These are phyloP conservation scores for Phenganax marumi DNA, from an alignment of 92 coral and sea anemone species.

Conservation along the genomic window DNA sequence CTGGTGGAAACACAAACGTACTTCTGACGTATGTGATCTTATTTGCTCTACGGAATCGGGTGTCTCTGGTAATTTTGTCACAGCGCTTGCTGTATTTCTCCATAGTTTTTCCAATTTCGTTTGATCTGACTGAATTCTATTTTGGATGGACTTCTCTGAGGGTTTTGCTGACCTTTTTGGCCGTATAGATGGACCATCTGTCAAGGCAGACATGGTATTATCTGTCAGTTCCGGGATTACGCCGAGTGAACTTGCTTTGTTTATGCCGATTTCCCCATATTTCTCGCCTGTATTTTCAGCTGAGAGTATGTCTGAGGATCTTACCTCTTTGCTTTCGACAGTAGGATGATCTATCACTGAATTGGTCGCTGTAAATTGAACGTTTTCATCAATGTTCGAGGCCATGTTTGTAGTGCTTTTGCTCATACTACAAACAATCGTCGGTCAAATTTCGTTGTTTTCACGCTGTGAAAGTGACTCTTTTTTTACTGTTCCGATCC, in stretches of 20 bases:
- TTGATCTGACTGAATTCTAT: conserved; percentile 9
- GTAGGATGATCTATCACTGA: background rate
- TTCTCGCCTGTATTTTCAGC: background rate
- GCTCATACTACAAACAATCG: background rate
- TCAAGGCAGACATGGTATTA: background rate
- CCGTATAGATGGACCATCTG: conserved; percentile 16
- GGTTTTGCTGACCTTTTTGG: conserved; percentile 38
- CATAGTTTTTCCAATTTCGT: conserved; percentile 5
- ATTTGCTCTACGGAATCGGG: background rate
- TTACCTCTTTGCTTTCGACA: too few relatives aligned
- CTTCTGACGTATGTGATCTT: background rate
- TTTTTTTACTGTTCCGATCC: conserved; percentile 3
- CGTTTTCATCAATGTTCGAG: conserved; percentile 2
- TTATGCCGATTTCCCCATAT: too few relatives aligned
- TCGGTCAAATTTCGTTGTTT: background rate
- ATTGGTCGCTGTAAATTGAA: conserved; percentile 2
- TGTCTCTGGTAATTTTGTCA: background rate
- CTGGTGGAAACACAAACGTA: conserved; percentile 8
- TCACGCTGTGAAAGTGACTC: conserved; percentile 3
- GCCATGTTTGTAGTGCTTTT: conserved; percentile 8
- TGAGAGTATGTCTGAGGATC: conserved; percentile 2
- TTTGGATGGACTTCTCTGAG: conserved; percentile 16
- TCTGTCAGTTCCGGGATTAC: too few relatives aligned
- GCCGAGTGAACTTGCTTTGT: too few relatives aligned
- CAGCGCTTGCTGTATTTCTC: background rate